A percentile compares a stretch with the other conserved stretches of the same genome.
These are phyloP conservation scores for Poecilia picta DNA, from an alignment of 2,797 vertebrate species.

Conservation along the genomic window DNA sequence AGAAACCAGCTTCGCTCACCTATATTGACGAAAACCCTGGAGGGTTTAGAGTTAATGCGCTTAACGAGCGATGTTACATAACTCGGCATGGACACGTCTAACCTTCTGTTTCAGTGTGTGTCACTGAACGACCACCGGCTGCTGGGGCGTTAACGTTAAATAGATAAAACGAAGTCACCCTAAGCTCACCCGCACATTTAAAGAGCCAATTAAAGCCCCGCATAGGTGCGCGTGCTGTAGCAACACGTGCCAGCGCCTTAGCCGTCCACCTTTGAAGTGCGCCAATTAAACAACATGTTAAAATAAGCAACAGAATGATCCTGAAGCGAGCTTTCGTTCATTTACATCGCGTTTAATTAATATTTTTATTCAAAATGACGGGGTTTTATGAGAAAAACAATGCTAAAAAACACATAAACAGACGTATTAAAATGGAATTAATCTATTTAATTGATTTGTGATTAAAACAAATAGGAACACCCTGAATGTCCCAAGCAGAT, in stretches of 20 bases:
- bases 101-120: background rate
- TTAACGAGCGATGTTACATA: constrained; percentile 59
- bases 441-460: background rate
- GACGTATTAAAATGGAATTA: background rate
- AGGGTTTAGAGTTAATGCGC: constrained; percentile 53
- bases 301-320: background rate
- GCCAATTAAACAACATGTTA: background rate
- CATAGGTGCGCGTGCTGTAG: constrained; percentile 6
- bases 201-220: constrained; percentile 1
- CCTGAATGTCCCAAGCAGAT: background rate
- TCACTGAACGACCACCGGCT: background rate
- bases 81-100: constrained; percentile 13
- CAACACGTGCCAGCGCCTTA: background rate
- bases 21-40: background rate
- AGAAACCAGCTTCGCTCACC: background rate
- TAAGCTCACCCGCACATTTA: background rate
- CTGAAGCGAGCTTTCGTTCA: background rate
- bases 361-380: background rate
- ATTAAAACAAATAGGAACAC: background rate
- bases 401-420: background rate
- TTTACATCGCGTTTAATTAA: background rate
- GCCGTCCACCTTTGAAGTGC: background rate
- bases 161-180: background rate
- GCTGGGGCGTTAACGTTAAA: background rate
- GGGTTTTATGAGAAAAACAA: background rate